These are phyloP conservation scores for Heliconius hewitsoni DNA, from an alignment of 1,140 invertebrate species.

Conservation along the genomic window DNA sequence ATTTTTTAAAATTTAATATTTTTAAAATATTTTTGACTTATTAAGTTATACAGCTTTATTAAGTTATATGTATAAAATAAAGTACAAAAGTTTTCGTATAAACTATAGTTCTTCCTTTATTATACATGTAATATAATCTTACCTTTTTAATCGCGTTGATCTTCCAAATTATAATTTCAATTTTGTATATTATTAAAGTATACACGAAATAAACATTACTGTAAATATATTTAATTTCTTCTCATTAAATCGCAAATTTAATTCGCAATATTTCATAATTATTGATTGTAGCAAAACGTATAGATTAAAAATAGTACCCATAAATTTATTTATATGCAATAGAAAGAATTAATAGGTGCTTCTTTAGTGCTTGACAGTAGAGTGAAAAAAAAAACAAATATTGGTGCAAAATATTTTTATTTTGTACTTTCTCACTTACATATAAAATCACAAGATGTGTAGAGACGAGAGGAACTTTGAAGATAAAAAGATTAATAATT, in stretches of 20 bases:
- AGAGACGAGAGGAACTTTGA: slow-evolving; percentile 60
- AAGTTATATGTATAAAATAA: not conserved
- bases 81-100: not conserved
- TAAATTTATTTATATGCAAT: not conserved
- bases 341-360: slow-evolving; percentile 25
- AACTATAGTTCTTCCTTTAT: not conserved
- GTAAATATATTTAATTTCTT: not conserved
- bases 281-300: not conserved
- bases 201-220: slow-evolving; percentile 13
- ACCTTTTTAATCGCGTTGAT: not conserved
- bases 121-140: not conserved
- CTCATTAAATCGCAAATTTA: not conserved
- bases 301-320: not conserved
- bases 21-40: not conserved
- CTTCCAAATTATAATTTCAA: not conserved
- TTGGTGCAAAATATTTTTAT: slow-evolving; percentile 64
- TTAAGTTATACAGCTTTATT: not conserved
- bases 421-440: slow-evolving; percentile 64
- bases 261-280: not conserved
- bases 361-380: slow-evolving; percentile 21
- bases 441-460: slow-evolving; percentile 61
- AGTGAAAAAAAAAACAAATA: slow-evolving; percentile 26
- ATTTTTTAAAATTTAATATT: not conserved
- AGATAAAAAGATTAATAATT: slow-evolving; percentile 42
- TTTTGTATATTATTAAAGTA: slow-evolving; percentile 16